Percentiles rank a stretch among this genome's conserved stretches.
Conservation (phyloP, 2,888 invertebrate genomes). For the Autographa gamma region DNA sequence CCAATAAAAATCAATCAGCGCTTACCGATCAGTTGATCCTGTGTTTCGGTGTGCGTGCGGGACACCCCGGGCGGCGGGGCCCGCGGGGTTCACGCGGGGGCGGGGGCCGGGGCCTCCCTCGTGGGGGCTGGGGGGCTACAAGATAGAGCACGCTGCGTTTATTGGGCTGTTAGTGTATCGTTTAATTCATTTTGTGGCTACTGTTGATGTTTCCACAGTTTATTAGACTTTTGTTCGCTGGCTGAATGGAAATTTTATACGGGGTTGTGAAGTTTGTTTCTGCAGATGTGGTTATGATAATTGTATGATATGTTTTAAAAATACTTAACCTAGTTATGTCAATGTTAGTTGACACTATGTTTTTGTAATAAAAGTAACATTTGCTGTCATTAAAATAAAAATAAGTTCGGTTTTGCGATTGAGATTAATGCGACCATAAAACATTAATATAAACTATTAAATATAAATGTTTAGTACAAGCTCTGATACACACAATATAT, state of each 20-base stretch:
- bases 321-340: background rate
- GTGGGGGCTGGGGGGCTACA: conserved; percentile 28
- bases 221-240: conserved; percentile 42
- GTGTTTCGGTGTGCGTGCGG: conserved; percentile 62
- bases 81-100: conserved; percentile 5
- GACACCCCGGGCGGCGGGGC: conserved; percentile 19
- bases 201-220: conserved; percentile 44
- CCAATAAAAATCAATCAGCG: conserved; percentile 86
- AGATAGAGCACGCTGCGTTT: conserved; percentile 61
- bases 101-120: background rate
- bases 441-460: background rate
- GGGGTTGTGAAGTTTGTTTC: conserved; percentile 16
- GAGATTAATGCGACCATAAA: background rate
- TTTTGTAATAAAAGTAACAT: background rate
- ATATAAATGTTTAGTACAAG: conserved; percentile 13
- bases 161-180: conserved; percentile 59
- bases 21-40: conserved; percentile 74
- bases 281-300: background rate
- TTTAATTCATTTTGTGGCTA: conserved; percentile 54
- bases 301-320: background rate
- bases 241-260: conserved; percentile 14
- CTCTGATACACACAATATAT: conserved; percentile 23
- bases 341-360: background rate
- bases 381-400: background rate
- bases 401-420: background rate